Conservation (phyloP, 2,113 vertebrate species). For the Nibea albiflora region DNA sequence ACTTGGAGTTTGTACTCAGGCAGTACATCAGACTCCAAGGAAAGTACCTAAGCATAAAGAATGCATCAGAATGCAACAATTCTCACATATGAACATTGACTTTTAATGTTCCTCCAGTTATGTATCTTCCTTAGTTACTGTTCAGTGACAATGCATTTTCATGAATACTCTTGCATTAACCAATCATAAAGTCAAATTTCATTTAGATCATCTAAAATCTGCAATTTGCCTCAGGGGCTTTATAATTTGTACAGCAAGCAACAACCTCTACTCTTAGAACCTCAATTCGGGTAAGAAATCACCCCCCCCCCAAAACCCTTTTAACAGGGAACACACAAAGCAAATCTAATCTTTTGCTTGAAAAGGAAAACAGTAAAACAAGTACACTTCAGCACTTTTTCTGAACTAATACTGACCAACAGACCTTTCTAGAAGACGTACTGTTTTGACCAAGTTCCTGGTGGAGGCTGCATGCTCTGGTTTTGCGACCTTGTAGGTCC, state of each 20-base stretch:
- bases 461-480: conserved; percentile 22
- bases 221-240: no score
- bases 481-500: conserved; percentile 48
- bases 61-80: conserved; percentile 8
- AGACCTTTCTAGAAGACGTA: conserved; percentile 57
- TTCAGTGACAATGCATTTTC: background rate
- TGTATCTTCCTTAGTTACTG: background rate
- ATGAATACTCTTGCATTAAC: background rate
- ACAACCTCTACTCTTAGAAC: no score
- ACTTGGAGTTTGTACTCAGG: conserved; percentile 94
- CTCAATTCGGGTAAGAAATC: no score
- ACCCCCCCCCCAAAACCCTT: no score
- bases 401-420: conserved; percentile 21
- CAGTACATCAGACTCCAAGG: conserved; percentile 92
- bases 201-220: no score
- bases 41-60: conserved; percentile 87
- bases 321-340: background rate
- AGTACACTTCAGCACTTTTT: background rate
- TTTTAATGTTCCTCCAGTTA: background rate
- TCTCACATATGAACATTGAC: background rate
- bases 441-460: conserved; percentile 33
- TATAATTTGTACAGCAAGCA: no score
- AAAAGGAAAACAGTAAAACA: background rate
- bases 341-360: background rate
- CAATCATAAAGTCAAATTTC: background rate